Evolutionary conservation across 2,797 vertebrate species (phyloP).

Genomic region (Scomberomorus guttatus): DNA sequence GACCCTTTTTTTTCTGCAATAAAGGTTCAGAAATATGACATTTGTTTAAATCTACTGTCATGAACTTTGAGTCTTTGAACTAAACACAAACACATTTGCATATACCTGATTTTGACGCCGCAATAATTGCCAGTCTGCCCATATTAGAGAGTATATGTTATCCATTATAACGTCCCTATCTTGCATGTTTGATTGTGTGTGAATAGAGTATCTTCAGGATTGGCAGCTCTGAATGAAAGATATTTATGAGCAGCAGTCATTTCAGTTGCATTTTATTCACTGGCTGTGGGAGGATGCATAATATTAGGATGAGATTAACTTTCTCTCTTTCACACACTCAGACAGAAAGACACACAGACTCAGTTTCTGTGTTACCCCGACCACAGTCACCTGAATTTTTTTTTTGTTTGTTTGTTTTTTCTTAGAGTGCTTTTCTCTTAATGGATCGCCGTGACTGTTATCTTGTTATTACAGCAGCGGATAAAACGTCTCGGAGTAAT

Average conservation of each 20-base stretch:
- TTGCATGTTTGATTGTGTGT: constrained; percentile 37
- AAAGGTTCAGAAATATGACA: not conserved
- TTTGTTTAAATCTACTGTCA: too few species aligned
- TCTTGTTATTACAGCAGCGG: constrained; percentile 42
- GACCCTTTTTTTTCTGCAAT: not conserved
- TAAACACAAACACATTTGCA: constrained; percentile 3
- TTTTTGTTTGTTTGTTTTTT: not conserved
- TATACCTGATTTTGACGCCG: constrained; percentile 14
- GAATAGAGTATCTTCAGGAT: not conserved
- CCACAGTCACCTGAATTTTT: constrained; percentile 24
- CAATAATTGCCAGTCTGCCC: constrained; percentile 32
- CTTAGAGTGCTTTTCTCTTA: constrained; percentile 16
- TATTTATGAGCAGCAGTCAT: constrained; percentile 31
- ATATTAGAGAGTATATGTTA: constrained; percentile 4
- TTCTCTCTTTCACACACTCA: constrained; percentile 35
- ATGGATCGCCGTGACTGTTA: constrained; percentile 35
- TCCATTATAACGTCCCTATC: constrained; percentile 2
- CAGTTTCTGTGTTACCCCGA: constrained; percentile 7
- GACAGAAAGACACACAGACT: constrained; percentile 21
- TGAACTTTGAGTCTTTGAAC: not conserved
- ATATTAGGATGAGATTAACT: constrained; percentile 37
- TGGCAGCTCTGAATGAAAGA: constrained; percentile 1
- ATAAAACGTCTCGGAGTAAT: constrained; percentile 52
- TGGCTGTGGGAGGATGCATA: constrained; percentile 35
- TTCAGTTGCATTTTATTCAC: constrained; percentile 36